Percentiles rank a stretch among this genome's conserved stretches.
Evolutionary conservation across 1,140 invertebrate species (phyloP).

Genomic region (Sarcophaga peregrina): DNA sequence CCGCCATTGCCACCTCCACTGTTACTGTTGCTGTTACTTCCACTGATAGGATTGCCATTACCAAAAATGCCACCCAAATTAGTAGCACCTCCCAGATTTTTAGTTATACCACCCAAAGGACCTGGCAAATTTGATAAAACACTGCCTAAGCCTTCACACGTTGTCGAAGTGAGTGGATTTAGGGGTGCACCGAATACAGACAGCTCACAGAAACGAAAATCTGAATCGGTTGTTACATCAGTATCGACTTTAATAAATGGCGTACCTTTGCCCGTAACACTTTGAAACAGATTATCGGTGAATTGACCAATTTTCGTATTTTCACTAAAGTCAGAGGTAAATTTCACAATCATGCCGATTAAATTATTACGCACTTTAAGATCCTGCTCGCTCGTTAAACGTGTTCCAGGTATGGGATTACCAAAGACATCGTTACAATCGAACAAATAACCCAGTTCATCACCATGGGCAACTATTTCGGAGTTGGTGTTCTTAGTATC

Average conservation of each 20-base stretch:
- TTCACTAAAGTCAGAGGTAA: slow-evolving; percentile 66
- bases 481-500: slow-evolving; percentile 55
- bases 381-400: slow-evolving; percentile 69
- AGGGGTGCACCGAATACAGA: slow-evolving; percentile 71
- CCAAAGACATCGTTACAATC: slow-evolving; percentile 73
- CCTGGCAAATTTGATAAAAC: slow-evolving; percentile 46
- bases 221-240: slow-evolving; percentile 65
- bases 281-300: slow-evolving; percentile 58
- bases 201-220: slow-evolving; percentile 75
- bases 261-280: slow-evolving; percentile 68
- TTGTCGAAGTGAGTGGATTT: slow-evolving; percentile 68
- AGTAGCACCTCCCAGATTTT: slow-evolving; percentile 44
- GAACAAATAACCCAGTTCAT: slow-evolving; percentile 77
- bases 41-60: slow-evolving; percentile 29
- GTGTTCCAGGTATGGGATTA: slow-evolving; percentile 64
- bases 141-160: slow-evolving; percentile 64
- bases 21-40: slow-evolving; percentile 39
- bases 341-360: slow-evolving; percentile 74
- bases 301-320: slow-evolving; percentile 59
- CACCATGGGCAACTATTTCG: slow-evolving; percentile 72
- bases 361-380: slow-evolving; percentile 72
- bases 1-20: neutral
- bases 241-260: slow-evolving; percentile 70
- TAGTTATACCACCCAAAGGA: slow-evolving; percentile 47
- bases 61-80: slow-evolving; percentile 43